These are phyloP conservation scores for Laothoe populi DNA, from an alignment of 2,888 invertebrate genomes.

Conservation along the genomic window DNA sequence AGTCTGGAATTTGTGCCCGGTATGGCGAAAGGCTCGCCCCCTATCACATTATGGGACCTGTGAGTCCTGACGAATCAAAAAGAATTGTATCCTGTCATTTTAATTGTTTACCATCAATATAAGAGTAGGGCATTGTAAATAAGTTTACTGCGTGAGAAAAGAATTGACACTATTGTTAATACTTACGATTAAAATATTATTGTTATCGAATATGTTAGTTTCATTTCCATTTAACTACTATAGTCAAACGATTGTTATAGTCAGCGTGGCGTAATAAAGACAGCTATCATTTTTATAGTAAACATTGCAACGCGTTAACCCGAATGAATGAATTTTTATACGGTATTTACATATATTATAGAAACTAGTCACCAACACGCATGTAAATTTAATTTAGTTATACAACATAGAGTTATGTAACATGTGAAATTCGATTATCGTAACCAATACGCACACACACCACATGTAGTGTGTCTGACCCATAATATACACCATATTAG, in stretches of 20 bases:
- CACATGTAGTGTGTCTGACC: background rate
- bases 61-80: no score
- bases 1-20: no score
- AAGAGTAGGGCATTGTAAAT: no score
- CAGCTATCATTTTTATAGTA: constrained; percentile 19
- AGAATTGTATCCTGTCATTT: no score
- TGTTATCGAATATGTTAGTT: background rate
- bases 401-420: constrained; percentile 25
- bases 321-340: constrained; percentile 23
- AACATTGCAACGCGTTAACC: background rate
- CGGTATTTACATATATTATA: constrained; percentile 27
- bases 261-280: background rate
- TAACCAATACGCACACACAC: constrained; percentile 16
- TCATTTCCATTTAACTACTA: background rate
- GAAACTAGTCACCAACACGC: constrained; percentile 11
- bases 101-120: no score
- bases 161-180: background rate
- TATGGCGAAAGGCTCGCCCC: no score
- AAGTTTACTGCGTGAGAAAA: no score
- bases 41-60: no score
- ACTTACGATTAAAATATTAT: background rate
- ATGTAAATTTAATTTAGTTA: constrained; percentile 28
- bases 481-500: background rate
- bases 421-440: constrained; percentile 27
- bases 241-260: background rate